Evolutionary conservation across 2,113 vertebrate genomes (phyloP), one percentile per base, ranked within the genome.

Genomic region (Thermophis baileyi): DNA sequence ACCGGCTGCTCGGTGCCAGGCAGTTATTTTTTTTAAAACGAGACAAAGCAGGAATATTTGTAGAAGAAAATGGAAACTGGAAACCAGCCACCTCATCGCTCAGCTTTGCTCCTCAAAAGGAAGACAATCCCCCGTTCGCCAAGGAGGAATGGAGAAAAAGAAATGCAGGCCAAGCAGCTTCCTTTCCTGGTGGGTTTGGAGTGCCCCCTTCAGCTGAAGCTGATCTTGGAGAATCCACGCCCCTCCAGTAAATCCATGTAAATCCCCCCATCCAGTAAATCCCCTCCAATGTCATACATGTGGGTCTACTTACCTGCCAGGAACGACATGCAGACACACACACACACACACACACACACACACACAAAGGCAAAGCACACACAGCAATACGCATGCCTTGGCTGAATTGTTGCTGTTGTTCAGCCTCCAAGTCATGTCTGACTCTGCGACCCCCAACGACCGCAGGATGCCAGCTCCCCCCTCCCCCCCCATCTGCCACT

Each of bases 201-300:
- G 1, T 20, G 69, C n/a, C n/a, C 5, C 11, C 63, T n/a, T 74
- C 30, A n/a, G 30, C 30, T 5, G 30, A n/a, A 16, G 30, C 60
- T n/a, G 2, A 7, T 35, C n/a, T 74, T 8, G 2, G 69, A 74
- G 69, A 74, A 20, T 20, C 5, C n/a, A 18, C n/a, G 20, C 2
- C n/a, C 1, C 69, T 20, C 69, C 6, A 35, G 4, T 8, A 18
- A 1, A 69, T 5, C 0, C n/a, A 0, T 5, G 12, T 2, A n/a
- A n/a, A n/a, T n/a, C n/a, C n/a, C n/a, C n/a, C n/a, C n/a, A n/a
- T n/a, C n/a, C n/a, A n/a, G n/a, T n/a, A n/a, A n/a, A n/a, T n/a
- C n/a, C n/a, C n/a, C n/a, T n/a, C n/a, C n/a, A n/a, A n/a, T n/a
- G 2, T 40, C 16, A 40, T 2, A 74, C n/a, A 20, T 6, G 4